Evolutionary conservation across 2,888 invertebrate genomes (phyloP).

Genomic region (Microchrysa polita): DNA sequence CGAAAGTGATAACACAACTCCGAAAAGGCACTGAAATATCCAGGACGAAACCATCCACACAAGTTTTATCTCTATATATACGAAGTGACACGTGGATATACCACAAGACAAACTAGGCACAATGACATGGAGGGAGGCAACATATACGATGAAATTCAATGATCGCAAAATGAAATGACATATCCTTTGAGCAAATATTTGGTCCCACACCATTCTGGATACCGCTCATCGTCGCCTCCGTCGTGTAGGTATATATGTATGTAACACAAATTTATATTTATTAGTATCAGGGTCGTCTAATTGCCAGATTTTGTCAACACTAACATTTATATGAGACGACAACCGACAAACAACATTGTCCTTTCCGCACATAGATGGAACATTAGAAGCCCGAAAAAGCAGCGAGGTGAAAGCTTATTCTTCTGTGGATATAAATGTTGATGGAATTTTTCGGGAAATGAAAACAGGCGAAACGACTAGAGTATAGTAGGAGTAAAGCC

Average conservation of each 20-base stretch:
- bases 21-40: no score
- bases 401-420: neutral
- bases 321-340: constrained; percentile 44
- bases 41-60: no score
- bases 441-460: neutral
- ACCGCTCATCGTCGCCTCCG: neutral
- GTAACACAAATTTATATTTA: constrained; percentile 49
- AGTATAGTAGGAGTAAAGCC: neutral
- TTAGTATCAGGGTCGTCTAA: constrained; percentile 48
- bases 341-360: no score
- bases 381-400: neutral
- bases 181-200: neutral
- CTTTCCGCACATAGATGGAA: neutral
- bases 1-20: no score
- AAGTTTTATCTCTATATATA: no score
- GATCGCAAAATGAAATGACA: neutral
- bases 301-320: constrained; percentile 49
- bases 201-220: neutral
- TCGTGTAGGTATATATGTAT: no score
- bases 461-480: neutral
- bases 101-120: no score
- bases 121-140: neutral
- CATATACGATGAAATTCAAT: constrained; percentile 1
- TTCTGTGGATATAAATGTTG: neutral
- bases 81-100: no score